Percentiles rank a stretch among this genome's conserved stretches.
Conservation (phyloP, 2,888 invertebrate genomes). For the Trichogramma dendrolimi region DNA sequence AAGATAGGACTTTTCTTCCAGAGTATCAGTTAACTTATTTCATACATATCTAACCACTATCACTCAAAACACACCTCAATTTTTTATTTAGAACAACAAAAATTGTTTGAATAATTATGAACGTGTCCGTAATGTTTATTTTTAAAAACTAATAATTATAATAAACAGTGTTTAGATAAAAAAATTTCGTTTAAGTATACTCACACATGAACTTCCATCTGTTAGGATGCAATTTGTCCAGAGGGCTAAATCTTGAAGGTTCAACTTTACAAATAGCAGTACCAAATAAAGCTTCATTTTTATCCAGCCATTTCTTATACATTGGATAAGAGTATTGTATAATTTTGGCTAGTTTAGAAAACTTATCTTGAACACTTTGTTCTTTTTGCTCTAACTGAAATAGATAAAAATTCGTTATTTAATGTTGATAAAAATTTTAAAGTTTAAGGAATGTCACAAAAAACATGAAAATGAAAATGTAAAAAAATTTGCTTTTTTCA, state of each 20-base stretch:
- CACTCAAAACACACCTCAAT: too few relatives aligned
- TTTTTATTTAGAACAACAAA: too few relatives aligned
- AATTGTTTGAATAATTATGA: too few relatives aligned
- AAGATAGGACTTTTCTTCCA: too few relatives aligned
- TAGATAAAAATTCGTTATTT: slow-evolving; percentile 8
- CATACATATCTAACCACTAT: too few relatives aligned
- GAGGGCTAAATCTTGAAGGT: slow-evolving; percentile 39
- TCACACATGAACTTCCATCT: slow-evolving; percentile 50
- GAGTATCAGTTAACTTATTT: too few relatives aligned
- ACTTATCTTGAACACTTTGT: slow-evolving; percentile 40
- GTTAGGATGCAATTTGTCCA: slow-evolving; percentile 42
- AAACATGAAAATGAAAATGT: too few relatives aligned
- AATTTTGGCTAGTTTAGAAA: slow-evolving; percentile 44
- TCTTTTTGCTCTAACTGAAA: slow-evolving; percentile 43
- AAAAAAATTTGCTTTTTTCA: slow-evolving; percentile 11
- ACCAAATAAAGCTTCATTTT: slow-evolving; percentile 37
- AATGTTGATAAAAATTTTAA: background rate
- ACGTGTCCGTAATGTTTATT: too few relatives aligned
- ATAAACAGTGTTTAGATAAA: too few relatives aligned
- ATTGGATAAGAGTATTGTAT: slow-evolving; percentile 45
- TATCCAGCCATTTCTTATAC: slow-evolving; percentile 45
- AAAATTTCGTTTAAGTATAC: slow-evolving; percentile 27
- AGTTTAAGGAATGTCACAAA: background rate
- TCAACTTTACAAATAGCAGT: slow-evolving; percentile 45
- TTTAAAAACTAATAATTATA: too few relatives aligned